Evolutionary conservation across 2,113 vertebrate species (phyloP).

Genomic region (Crotalus viridis): DNA sequence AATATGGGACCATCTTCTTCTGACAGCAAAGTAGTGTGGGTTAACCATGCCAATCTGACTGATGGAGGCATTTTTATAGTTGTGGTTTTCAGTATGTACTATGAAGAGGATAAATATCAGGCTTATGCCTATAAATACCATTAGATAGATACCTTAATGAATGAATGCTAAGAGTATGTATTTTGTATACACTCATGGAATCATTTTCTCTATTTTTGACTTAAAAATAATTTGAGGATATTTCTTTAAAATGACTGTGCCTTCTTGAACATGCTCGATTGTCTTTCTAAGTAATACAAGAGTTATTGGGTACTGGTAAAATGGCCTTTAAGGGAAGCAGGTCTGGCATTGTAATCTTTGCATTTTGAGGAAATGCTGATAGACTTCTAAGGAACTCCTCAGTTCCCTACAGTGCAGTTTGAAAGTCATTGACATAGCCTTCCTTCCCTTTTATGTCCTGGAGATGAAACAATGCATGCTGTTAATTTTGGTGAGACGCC

Average conservation of each 20-base stretch:
- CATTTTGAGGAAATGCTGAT: background rate
- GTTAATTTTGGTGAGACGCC: background rate
- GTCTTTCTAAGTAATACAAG: background rate
- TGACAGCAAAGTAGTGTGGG: background rate
- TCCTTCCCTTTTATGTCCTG: conserved; percentile 1
- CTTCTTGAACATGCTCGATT: background rate
- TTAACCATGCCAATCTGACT: background rate
- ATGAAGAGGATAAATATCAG: background rate
- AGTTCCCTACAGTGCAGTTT: background rate
- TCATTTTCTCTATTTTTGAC: background rate
- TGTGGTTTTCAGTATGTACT: background rate
- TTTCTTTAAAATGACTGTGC: background rate
- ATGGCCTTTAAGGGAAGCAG: background rate
- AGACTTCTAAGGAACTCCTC: background rate
- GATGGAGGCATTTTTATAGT: background rate
- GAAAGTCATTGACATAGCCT: conserved; percentile 9
- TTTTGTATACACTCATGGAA: background rate
- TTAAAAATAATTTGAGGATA: background rate
- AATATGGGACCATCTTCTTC: background rate
- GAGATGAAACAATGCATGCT: background rate
- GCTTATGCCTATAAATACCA: background rate
- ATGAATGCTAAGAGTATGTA: background rate
- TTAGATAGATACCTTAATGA: background rate
- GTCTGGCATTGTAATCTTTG: background rate
- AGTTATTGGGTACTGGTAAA: background rate